phyloP scores from a whole-genome alignment of 2,888 invertebrate genomes.

The Drosophila longiperda region DNA sequence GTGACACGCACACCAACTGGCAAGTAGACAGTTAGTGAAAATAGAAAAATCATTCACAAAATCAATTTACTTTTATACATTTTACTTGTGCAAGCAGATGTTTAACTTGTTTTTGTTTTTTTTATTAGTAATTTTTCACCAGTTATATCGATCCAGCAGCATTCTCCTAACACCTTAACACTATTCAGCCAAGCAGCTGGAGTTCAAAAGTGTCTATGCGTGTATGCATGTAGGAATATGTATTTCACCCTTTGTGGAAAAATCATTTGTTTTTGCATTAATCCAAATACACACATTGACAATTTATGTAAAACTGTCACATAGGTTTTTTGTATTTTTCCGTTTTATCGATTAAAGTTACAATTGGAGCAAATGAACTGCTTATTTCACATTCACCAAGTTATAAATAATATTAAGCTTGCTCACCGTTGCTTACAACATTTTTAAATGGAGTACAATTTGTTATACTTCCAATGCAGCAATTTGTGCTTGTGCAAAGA shows the following conservation, averaged over 20 bases:
- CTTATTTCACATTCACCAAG: constrained; percentile 2
- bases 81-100: background rate
- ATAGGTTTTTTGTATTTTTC: background rate
- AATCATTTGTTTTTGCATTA: constrained; percentile 29
- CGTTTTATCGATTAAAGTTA: background rate
- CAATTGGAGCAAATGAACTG: constrained; percentile 7
- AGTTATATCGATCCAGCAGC: constrained; percentile 25
- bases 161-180: constrained; percentile 9
- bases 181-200: constrained; percentile 27
- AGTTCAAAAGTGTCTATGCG: constrained; percentile 8
- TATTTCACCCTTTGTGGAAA: constrained; percentile 40
- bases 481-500: constrained; percentile 45
- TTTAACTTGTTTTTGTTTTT: background rate
- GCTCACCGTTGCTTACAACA: constrained; percentile 56
- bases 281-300: constrained; percentile 23
- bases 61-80: constrained; percentile 12
- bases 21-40: constrained; percentile 25
- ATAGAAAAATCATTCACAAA: constrained; percentile 32
- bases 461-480: constrained; percentile 35
- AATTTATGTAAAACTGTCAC: constrained; percentile 12
- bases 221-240: background rate
- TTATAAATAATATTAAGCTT: constrained; percentile 4
- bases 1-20: constrained; percentile 43
- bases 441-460: constrained; percentile 33
- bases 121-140: background rate